Evolutionary conservation across 2,888 invertebrate genomes (phyloP).

Genomic region (Dyspetes luteomarginatus): DNA sequence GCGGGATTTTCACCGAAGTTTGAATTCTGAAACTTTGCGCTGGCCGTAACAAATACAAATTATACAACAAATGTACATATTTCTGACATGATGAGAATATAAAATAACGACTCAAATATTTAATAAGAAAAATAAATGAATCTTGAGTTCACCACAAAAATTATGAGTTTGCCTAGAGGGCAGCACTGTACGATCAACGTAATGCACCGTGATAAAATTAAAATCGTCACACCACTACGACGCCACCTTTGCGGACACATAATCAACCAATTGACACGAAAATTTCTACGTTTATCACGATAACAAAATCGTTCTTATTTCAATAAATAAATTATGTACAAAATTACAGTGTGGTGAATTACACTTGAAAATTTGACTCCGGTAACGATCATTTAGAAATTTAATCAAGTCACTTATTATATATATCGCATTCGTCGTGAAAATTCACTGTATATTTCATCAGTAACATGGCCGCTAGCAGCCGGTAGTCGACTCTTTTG

Average conservation of each 20-base stretch:
- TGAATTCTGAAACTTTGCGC: too few relatives aligned
- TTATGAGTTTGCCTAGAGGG: too few relatives aligned
- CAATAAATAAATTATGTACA: conserved; percentile 34
- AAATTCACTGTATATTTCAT: not conserved
- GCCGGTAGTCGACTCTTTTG: conserved; percentile 61
- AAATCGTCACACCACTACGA: not conserved
- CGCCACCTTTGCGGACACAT: not conserved
- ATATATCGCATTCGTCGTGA: conserved; percentile 1
- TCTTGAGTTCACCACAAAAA: too few relatives aligned
- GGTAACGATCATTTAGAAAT: not conserved
- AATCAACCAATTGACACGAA: not conserved
- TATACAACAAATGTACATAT: too few relatives aligned
- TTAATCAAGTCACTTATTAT: not conserved
- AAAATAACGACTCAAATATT: too few relatives aligned
- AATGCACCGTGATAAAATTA: not conserved
- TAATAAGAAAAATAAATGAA: too few relatives aligned
- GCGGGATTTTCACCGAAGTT: too few relatives aligned
- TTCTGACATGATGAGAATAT: too few relatives aligned
- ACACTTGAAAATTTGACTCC: not conserved
- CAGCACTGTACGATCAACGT: too few relatives aligned
- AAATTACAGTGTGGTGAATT: conserved; percentile 39
- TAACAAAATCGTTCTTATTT: conserved; percentile 35
- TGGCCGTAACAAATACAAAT: too few relatives aligned
- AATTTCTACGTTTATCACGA: not conserved
- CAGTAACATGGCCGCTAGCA: conserved; percentile 63